Evolutionary conservation across 2,888 invertebrate species (phyloP), one percentile per base, ranked within the genome.

Genomic region (Acanthoscelides obtectus): DNA sequence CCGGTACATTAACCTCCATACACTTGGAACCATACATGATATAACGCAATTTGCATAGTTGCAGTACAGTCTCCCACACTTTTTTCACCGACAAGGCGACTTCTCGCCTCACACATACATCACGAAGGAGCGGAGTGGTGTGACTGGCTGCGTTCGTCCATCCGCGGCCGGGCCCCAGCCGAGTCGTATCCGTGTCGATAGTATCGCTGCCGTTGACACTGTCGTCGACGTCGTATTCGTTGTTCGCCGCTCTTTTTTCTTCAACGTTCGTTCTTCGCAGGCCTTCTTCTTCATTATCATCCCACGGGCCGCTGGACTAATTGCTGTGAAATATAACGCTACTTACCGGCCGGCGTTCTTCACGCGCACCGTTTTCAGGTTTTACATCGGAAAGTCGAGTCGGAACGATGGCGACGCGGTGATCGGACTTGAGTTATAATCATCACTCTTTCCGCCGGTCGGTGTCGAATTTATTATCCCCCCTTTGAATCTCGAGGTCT

Each of bases 271-370:
- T 45, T 45, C 45, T 17, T 45, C 8, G 45, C 45, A 45, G 45
- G 45, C 45, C 45, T 45, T 45, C 45, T 12, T 45, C 45, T 45
- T 45, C 45, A 45, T 45, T 45, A 45, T 45, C 45, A 45, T 45
- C 45, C 45, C 45, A 45, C 45, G 45, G 45, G 45, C 45, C 45
- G 45, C 17, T 67, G 68, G 72, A 72, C 72, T 72, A 72, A 72
- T 72, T 72, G 70, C 72, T 67, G 72, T 72, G 67, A 72, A 72
- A 72, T 72, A 72, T 72, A 72, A 72, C 70, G 72, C 72, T 72
- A 72, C 72, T 72, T 72, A 72, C 70, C 69, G 45, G 45, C 70
- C 69, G 45, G 45, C 45, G 45, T 45, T 45, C 45, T 45, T 45
- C 45, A 45, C 45, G 45, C 5, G 45, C 12, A 45, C 45, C 45